Evolutionary conservation across 2,797 vertebrate species (phyloP), one percentile per base, ranked within the genome.

Genomic region (Rhinichthys osculus): DNA sequence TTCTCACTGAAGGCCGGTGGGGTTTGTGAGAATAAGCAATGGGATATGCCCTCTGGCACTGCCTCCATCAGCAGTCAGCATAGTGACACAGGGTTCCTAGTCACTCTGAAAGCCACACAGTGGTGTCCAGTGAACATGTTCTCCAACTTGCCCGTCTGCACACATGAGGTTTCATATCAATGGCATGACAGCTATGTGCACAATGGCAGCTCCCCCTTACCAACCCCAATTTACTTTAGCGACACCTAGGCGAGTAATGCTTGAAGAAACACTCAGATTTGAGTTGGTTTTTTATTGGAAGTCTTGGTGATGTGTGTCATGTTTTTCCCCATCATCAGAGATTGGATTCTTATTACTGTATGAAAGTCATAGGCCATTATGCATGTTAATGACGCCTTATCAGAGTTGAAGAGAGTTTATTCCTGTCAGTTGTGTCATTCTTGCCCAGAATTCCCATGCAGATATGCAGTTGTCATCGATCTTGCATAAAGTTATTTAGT

Each of bases 51-150:
- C 82, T 83, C 33, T 85, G 86, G 84, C 70, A 42, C 77, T 50
- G 69, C 71, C 87, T 85, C 50, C 76, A 81, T 88, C 87, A 57
- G 72, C n/a, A 76, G 73, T 85, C 81, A 50, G 33, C 19, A 72
- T 66, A 76, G 54, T 35, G 72, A 85, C 69, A 35, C 82, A 62
- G 16, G 79, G 14, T 44, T 77, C 84, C 79, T 86, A 86, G 73
- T 86, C 73, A 83, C 71, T 74, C 42, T 40, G 47, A 21, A 85
- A 77, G 74, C 50, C 35, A 3, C 64, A 71, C 35, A 52, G 67
- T 17, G 11, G 85, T 78, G 52, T 42, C 64, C 64, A 64, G 42
- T 52, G 42, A 81, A 74, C 84, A 85, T 69, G 81, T 66, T 47
- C 71, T 27, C 23, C 30, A 38, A 72, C 71, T 59, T 64, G 77